Evolutionary conservation across 2,888 invertebrate genomes (phyloP).

Genomic region (Xanthia togata): DNA sequence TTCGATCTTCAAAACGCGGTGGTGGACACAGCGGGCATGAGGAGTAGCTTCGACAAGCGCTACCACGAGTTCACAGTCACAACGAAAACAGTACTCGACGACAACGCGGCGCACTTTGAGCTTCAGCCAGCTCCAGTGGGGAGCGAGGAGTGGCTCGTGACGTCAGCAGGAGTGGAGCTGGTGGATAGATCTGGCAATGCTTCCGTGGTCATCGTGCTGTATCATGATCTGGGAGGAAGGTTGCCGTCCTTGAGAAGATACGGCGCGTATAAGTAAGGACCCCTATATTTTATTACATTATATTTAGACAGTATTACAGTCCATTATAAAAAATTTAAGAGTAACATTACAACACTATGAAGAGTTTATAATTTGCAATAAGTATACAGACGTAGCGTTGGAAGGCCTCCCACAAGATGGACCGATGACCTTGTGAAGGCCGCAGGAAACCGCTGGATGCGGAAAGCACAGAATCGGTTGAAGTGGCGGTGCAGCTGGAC

Average conservation of each 20-base stretch:
- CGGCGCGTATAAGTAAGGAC: conserved; percentile 89
- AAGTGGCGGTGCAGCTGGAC: too few species aligned
- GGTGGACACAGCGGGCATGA: conserved; percentile 81
- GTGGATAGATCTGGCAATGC: conserved; percentile 77
- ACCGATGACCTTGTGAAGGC: too few species aligned
- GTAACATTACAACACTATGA: too few species aligned
- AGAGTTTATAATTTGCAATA: too few species aligned
- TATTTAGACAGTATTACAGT: too few species aligned
- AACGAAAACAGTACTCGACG: conserved; percentile 77
- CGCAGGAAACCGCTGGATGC: too few species aligned
- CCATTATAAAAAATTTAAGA: too few species aligned
- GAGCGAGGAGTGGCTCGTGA: conserved; percentile 80
- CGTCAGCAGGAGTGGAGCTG: conserved; percentile 84
- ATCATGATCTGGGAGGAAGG: conserved; percentile 91
- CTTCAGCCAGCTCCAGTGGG: conserved; percentile 70
- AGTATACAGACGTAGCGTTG: too few species aligned
- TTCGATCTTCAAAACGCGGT: conserved; percentile 85
- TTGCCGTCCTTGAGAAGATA: conserved; percentile 91
- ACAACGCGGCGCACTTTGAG: conserved; percentile 82
- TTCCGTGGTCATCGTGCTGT: conserved; percentile 90
- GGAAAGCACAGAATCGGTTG: too few species aligned
- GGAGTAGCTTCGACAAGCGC: conserved; percentile 74
- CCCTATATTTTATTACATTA: too few species aligned
- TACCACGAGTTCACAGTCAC: conserved; percentile 81
- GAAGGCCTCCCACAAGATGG: too few species aligned